phyloP scores from a whole-genome alignment of 2,113 vertebrate genomes.

The Etheostoma cragini region DNA sequence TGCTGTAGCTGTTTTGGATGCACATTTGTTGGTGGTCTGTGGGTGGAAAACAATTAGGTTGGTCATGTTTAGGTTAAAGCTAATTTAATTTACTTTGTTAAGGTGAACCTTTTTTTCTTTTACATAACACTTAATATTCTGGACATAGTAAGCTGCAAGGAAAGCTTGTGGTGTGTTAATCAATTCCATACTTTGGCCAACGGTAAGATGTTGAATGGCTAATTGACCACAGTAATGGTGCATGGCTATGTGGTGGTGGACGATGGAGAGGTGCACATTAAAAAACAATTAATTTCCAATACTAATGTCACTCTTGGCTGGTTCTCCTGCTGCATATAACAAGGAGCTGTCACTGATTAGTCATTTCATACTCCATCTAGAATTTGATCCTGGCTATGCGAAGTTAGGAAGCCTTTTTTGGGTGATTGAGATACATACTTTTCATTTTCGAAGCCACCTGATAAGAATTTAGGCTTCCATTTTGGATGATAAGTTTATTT shows the following conservation, averaged over 20 bases:
- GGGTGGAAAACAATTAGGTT: conserved; percentile 44
- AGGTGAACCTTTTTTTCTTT: conserved; percentile 36
- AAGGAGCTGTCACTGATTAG: conserved; percentile 81
- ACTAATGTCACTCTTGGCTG: conserved; percentile 80
- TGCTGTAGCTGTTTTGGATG: conserved; percentile 28
- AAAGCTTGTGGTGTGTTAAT: conserved; percentile 73
- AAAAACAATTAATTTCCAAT: conserved; percentile 86
- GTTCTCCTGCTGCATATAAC: conserved; percentile 73
- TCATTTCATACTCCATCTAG: conserved; percentile 79
- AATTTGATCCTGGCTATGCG: conserved; percentile 58
- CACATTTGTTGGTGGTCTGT: conserved; percentile 8
- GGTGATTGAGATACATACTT: conserved; percentile 13
- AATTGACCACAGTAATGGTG: conserved; percentile 85
- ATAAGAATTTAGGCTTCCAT: not conserved
- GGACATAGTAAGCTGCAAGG: conserved; percentile 62
- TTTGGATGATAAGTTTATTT: conserved; percentile 15
- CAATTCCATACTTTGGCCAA: conserved; percentile 78
- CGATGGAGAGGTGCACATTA: conserved; percentile 80
- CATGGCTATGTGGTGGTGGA: conserved; percentile 75
- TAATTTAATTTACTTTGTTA: conserved; percentile 53
- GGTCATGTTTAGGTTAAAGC: conserved; percentile 49
- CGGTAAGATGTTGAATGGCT: conserved; percentile 77
- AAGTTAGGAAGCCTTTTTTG: conserved; percentile 33
- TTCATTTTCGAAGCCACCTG: not conserved
- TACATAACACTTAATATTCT: conserved; percentile 73